Evolutionary conservation across 2,113 vertebrate species (phyloP).

Genomic region (Butorides virescens): DNA sequence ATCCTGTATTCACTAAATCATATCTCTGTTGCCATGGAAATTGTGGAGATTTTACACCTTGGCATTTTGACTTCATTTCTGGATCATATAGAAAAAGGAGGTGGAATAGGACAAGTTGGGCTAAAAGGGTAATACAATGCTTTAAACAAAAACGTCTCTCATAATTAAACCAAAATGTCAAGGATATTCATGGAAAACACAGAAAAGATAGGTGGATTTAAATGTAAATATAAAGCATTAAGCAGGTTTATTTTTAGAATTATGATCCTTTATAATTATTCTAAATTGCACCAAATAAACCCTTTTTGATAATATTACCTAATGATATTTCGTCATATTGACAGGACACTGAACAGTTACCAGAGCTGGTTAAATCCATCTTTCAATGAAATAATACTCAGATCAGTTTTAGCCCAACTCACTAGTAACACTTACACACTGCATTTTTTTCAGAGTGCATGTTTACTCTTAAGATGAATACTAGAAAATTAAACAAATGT

Average conservation of each 20-base stretch:
- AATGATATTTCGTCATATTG: neutral
- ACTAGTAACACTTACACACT: neutral
- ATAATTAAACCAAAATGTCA: slow-evolving; percentile 66
- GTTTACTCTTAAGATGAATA: neutral
- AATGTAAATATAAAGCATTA: slow-evolving; percentile 25
- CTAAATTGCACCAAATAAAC: neutral
- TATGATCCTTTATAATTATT: neutral
- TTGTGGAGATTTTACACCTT: slow-evolving; percentile 30
- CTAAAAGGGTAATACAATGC: slow-evolving; percentile 20
- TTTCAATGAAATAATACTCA: neutral
- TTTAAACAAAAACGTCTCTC: slow-evolving; percentile 36
- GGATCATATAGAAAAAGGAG: neutral
- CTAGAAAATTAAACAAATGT: neutral
- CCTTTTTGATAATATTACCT: neutral
- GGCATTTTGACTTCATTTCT: slow-evolving; percentile 51
- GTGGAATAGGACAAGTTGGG: neutral
- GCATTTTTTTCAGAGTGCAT: neutral
- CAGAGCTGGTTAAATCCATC: neutral
- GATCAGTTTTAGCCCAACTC: neutral
- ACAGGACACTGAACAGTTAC: neutral
- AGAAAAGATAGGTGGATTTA: neutral
- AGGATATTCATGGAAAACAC: slow-evolving; percentile 53
- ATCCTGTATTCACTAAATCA: neutral
- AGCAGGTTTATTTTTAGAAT: neutral
- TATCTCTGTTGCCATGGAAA: slow-evolving; percentile 15